Evolutionary conservation across 2,888 invertebrate species (phyloP), one percentile per base, ranked within the genome.

Genomic region (Cyclophora albipunctata): DNA sequence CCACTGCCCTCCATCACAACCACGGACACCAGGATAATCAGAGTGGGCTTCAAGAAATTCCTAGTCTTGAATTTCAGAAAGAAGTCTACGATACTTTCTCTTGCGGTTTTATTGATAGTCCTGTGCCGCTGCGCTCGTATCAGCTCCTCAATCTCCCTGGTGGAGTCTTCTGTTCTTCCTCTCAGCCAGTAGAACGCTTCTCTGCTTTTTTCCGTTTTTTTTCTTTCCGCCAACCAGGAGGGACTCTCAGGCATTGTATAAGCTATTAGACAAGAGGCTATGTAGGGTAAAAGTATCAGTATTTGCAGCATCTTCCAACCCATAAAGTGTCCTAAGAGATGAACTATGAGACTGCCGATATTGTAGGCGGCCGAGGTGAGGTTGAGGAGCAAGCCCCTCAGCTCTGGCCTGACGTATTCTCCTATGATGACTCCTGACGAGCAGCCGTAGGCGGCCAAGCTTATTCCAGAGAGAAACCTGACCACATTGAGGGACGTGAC

Each of bases 151-250:
- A 83, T 50, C 58, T 81, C 34, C 73, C 71, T 3, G 64, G 60
- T 20, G 71, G 78, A 33, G 75, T 81, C 53, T 81, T 89, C 41
- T 78, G 6, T 52, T 2, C 67, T 61, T 2, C 90, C 91, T 54
- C 91, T 73, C 45, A 90, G 81, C 76, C 84, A 90, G 46, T 80
- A 76, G 34, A 91, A 88, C 0, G 57, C 45, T 34, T 41, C 47
- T 34, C 58, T 53, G 3, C 66, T 63, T 40, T 48, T 49, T 1
- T 59, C 50, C 34, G 53, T 66, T 4, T 57, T 49, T 7, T 58
- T 46, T 45, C 52, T 62, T 0, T 59, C 58, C 7, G 60, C 53
- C 4, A 69, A 47, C 65, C 67, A 69, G 0, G 64, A 55, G 2
- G 69, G 66, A 34, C 66, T 67, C 35, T 69, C 69, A 1, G 66